Base-by-base conservation (phyloP, 2,113 vertebrate species). In the Sorex fumeus region DNA sequence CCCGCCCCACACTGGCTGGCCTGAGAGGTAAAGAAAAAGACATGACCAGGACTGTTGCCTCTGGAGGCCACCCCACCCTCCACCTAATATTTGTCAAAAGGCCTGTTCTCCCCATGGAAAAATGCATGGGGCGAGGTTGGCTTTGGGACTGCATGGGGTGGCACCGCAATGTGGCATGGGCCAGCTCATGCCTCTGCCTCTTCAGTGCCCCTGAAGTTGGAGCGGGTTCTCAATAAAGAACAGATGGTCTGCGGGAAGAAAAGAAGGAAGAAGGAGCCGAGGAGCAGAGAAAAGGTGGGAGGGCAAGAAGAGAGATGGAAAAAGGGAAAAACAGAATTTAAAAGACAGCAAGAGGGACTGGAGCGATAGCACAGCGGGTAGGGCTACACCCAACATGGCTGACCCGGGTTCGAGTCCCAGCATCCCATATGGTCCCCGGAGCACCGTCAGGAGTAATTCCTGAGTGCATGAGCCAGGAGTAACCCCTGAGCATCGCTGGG, bases 1-100 rank as follows among this genome's bases (percentile, higher is more conserved):
- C 97, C 82, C 82, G 77, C 88, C 97, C 82, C 82, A 75, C 88
- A 88, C 96, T 95, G 94, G 96, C 90, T 84, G 96, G 92, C 97
- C 94, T 97, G 97, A 97, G 57, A 60, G 18, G 57, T 60, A 21
- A 60, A 60, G 19, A 60, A 60, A 21, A 23, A 60, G 18, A 23
- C 57, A 60, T 60, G 57, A 8, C 57, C 57, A 60, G 21, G 16
- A 4, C 57, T 23, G 18, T 95, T 90, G 11, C 90, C 43, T 84
- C 91, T n/a, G 81, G 62, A 87, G 47, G 47, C 47, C 50, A 81
- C 92, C 87, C 34, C 94, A 92, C 79, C 57, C 57, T 7, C 30
- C 66, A 30, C 82, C 28, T 43, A 96, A 91, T 62, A 94, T 88
- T 97, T 96, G 87, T 95, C 94, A 96, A 91, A 76, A 92, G 84